phyloP scores from a whole-genome alignment of 2,797 vertebrate genomes.

The Vespertilio murinus region DNA sequence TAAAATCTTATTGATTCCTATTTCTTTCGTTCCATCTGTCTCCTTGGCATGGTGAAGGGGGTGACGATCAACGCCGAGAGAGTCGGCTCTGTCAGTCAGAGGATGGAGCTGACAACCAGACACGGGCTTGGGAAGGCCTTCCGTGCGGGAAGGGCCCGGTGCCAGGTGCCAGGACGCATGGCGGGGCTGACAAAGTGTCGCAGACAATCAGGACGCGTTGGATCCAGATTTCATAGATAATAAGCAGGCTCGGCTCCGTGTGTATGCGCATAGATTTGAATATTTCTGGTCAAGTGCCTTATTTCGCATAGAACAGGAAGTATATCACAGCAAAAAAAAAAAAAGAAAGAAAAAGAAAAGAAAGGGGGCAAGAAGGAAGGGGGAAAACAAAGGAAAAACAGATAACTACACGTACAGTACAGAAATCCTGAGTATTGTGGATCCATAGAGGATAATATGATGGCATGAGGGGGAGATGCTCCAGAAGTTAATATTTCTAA shows the following conservation, averaged over 20 bases:
- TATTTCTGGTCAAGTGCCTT: slow-evolving; percentile 70
- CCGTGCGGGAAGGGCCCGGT: not conserved
- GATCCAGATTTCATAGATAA: slow-evolving; percentile 72
- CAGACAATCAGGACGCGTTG: slow-evolving; percentile 71
- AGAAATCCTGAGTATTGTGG: slow-evolving; percentile 10
- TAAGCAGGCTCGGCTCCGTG: slow-evolving; percentile 63
- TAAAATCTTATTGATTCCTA: slow-evolving; percentile 78
- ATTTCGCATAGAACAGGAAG: slow-evolving; percentile 53
- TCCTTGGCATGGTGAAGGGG: slow-evolving; percentile 72
- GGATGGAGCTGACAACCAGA: slow-evolving; percentile 75
- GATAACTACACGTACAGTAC: not conserved
- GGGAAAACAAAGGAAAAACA: not conserved
- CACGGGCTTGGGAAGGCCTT: slow-evolving; percentile 76
- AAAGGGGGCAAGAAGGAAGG: not conserved
- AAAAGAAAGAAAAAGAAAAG: slow-evolving; percentile 44
- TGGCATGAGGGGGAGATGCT: not conserved
- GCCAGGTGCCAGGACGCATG: slow-evolving; percentile 72
- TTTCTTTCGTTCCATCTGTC: slow-evolving; percentile 79
- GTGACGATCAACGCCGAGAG: slow-evolving; percentile 71
- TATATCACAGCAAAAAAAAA: slow-evolving; percentile 23
- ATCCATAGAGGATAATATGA: not conserved
- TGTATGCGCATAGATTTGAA: slow-evolving; percentile 72
- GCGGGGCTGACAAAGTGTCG: slow-evolving; percentile 72
- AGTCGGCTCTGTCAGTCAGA: slow-evolving; percentile 78
- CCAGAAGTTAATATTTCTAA: slow-evolving; percentile 26